Base-by-base conservation (phyloP, 2,888 invertebrate genomes). In the Eumerus sabulonum region DNA sequence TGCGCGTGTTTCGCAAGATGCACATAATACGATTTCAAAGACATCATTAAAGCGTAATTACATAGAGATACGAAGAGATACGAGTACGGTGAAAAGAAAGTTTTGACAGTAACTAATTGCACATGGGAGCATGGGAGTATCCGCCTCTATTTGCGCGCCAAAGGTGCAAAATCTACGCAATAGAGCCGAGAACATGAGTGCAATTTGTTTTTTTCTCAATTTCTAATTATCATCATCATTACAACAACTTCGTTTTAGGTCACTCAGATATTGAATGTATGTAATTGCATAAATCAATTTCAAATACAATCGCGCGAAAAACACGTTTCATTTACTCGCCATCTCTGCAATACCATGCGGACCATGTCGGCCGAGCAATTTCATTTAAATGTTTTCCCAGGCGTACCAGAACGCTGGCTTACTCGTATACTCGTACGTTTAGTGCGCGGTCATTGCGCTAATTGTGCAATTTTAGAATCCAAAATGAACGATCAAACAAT, bases 391-490 rank as follows among this genome's bases (percentile, higher is more conserved):
- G 62, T 68, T 77, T 77, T 77, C 77, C 77, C 77, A 77, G 77
- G 67, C 72, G 44, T 13, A 42, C 54, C 11, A 18, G 45, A 47
- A 45, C 50, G 44, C 45, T 47, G 51, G 16, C 50, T n/a, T n/a
- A n/a, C n/a, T n/a, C n/a, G n/a, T n/a, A n/a, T n/a, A n/a, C n/a
- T n/a, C 16, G 63, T 44, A 76, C 57, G 63, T 62, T 73, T 79
- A 73, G 73, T n/a, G n/a, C 63, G 79, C 79, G 79, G 74, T 74
- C 79, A 74, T 68, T 79, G 79, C 68, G 79, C 79, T 74, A 74
- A 74, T 79, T 79, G 79, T 74, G 79, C 74, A 79, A 74, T 74
- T 73, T 79, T 79, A 79, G 79, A 79, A 74, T 60, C 60, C 70
- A 54, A 74, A 64, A 74, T 64, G 27, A n/a, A 67, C 45, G 40